phyloP scores from a whole-genome alignment of 2,888 invertebrate genomes.

The Pediacus dermestoides region DNA sequence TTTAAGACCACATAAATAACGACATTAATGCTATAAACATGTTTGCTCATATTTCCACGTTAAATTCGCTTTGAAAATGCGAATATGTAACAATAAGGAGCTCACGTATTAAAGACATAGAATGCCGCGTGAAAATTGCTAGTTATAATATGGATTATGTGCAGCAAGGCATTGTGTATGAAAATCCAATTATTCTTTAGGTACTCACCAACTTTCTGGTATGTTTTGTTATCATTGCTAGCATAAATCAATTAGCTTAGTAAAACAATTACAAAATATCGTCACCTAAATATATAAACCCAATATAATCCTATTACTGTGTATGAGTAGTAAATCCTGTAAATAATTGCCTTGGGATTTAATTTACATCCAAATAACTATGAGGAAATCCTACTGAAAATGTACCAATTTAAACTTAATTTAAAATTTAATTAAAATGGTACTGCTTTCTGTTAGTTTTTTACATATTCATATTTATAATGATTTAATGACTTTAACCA shows the following conservation, averaged over 20 bases:
- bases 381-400: conserved; percentile 13
- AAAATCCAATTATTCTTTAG: conserved; percentile 2
- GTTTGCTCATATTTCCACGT: too few species aligned
- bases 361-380: conserved; percentile 28
- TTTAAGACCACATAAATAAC: too few species aligned
- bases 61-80: too few species aligned
- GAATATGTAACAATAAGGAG: too few species aligned
- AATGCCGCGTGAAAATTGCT: too few species aligned
- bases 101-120: too few species aligned
- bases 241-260: conserved; percentile 17
- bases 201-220: conserved; percentile 3
- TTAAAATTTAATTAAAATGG: conserved; percentile 10
- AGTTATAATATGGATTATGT: too few species aligned
- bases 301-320: conserved; percentile 18
- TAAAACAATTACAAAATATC: conserved; percentile 21
- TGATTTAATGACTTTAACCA: too few species aligned
- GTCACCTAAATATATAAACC: conserved; percentile 19
- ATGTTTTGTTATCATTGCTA: conserved; percentile 1
- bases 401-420: conserved; percentile 8
- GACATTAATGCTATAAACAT: too few species aligned
- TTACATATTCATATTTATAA: conserved; percentile 8
- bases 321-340: conserved; percentile 19
- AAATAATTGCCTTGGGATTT: conserved; percentile 24
- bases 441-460: background rate
- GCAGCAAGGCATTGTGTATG: too few species aligned